Conservation (phyloP, 2,113 vertebrate genomes). For the Hypocryptadius cinnamomeus region DNA sequence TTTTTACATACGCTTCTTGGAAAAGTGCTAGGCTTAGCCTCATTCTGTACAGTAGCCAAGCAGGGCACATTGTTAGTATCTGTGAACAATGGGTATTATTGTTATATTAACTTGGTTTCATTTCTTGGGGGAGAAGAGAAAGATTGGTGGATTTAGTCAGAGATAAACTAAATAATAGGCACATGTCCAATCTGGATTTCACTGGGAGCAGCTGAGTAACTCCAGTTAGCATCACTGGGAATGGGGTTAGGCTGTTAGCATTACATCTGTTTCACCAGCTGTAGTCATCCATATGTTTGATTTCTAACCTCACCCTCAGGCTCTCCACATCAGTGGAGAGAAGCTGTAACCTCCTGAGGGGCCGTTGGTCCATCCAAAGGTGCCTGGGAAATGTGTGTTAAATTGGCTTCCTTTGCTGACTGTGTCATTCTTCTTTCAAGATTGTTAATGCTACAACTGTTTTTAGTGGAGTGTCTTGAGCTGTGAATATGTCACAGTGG, state of each 20-base stretch:
- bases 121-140: conserved; percentile 6
- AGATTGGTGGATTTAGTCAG: background rate
- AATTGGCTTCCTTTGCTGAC: background rate
- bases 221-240: background rate
- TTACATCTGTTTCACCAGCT: conserved; percentile 14
- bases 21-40: conserved; percentile 19
- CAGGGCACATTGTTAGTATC: background rate
- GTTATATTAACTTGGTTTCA: background rate
- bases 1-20: background rate
- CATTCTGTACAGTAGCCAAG: conserved; percentile 8
- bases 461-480: background rate
- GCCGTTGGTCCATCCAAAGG: background rate
- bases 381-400: background rate
- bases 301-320: background rate
- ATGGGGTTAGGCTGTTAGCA: background rate
- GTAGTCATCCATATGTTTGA: background rate
- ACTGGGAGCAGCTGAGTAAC: background rate
- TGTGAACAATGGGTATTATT: background rate
- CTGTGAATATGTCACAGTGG: background rate
- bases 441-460: background rate
- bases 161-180: conserved; percentile 20
- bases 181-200: background rate
- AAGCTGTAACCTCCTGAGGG: background rate
- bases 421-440: background rate
- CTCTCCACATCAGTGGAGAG: background rate